Evolutionary conservation across 2,113 vertebrate species (phyloP).

Genomic region (Bucco capensis): DNA sequence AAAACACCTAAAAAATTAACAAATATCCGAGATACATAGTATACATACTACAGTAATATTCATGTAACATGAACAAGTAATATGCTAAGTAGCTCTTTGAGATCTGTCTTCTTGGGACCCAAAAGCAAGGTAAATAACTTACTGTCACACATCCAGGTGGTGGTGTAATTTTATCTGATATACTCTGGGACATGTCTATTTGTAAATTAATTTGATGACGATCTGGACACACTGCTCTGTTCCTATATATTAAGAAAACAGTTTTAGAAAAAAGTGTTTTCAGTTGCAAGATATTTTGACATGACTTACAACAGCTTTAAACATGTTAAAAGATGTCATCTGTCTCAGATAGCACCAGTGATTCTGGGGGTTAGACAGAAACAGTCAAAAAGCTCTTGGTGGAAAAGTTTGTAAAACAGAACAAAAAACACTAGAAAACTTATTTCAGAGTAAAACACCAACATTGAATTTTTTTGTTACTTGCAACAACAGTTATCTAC

Average conservation of each 20-base stretch:
- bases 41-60: not conserved
- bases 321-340: no score
- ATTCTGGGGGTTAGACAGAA: not conserved
- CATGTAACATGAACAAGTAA: not conserved
- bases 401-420: not conserved
- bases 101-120: not conserved
- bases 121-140: not conserved
- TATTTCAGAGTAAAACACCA: not conserved
- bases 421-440: not conserved
- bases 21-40: not conserved
- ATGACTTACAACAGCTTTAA: not conserved
- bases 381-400: not conserved
- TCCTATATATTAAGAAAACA: not conserved
- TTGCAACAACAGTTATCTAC: not conserved
- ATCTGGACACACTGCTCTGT: conserved; percentile 64
- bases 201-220: conserved; percentile 67
- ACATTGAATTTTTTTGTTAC: not conserved
- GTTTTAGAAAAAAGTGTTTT: not conserved
- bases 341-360: not conserved
- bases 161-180: not conserved
- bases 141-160: conserved; percentile 59
- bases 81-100: not conserved
- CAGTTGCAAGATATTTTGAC: not conserved
- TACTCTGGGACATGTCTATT: conserved; percentile 49
- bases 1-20: not conserved